Evolutionary conservation across 1,140 invertebrate species (phyloP), one percentile per base, ranked within the genome.

Genomic region (Ruditapes philippinarum): DNA sequence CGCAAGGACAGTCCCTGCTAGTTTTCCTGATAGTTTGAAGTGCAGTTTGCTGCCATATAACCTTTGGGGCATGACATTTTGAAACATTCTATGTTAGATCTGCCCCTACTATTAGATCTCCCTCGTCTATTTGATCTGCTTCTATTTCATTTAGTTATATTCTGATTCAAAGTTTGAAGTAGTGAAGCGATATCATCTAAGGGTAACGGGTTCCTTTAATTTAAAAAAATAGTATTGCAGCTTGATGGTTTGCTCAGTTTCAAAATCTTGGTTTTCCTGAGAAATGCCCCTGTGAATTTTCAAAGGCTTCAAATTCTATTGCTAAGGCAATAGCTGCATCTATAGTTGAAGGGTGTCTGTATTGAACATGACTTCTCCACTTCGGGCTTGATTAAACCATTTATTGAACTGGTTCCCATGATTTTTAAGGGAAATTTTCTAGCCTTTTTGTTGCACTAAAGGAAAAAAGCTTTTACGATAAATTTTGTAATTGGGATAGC

Each of bases 251-350:
- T 65, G 7, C 3, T 5, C 14, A 31, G 11, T 12, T 40, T 74
- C 70, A n/a, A n/a, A n/a, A n/a, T n/a, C n/a, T n/a, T n/a, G n/a
- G n/a, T n/a, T n/a, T n/a, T n/a, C n/a, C n/a, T n/a, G n/a, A n/a
- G n/a, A n/a, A n/a, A n/a, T 17, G 7, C 3, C 70, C 42, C 70
- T 22, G 42, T 42, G 1, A 22, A 1, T 3, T 33, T 33, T 81
- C 62, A 57, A 88, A 88, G 54, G 86, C 60, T 38, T 81, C 86
- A 89, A 42, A 83, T 51, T 83, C 88, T 19, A 83, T 40, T 19
- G 88, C 88, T 45, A 83, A 60, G n/a, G 80, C 45, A 33, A 89
- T 89, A 9, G 88, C 68, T 40, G 60, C 68, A 62, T 83, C 88
- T 60, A 82, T 65, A 12, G 68, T 82, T 60, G 31, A 3, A 17